Base-by-base conservation (phyloP, 30 jellyfish, hydroid and myxozoan genomes). In the Aurelia aurita complex sp. Pacific region DNA sequence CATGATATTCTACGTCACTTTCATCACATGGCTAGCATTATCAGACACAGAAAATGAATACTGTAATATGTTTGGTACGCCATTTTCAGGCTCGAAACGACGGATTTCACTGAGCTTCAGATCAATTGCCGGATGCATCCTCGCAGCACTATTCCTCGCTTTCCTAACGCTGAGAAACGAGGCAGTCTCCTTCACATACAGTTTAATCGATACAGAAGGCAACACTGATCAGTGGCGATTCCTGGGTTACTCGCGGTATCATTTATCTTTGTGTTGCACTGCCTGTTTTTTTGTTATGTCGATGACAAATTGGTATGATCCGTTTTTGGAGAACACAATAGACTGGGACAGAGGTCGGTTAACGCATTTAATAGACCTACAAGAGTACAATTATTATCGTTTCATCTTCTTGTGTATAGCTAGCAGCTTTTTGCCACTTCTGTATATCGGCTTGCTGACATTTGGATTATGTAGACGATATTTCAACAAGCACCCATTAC, bases 61-160 rank as follows among this genome's bases (percentile, higher is more conserved):
- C 78, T 95, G 99, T 69, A 95, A 95, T 66, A 77, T 95, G 94
- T 77, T 36, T 64, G 99, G 97, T 17, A 95, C 99, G 5, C 96
- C 96, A 35, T 95, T 95, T 57, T 84, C 96, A 29, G 99, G 99
- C 12, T 89, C 99, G 4, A 57, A 67, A 67, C 95, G 76, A 76
- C 88, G 53, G 19, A 55, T 96, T 34, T 77, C 99, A 1, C 62
- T 80, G 18, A 95, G 94, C 69, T 81, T 90, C 62, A 91, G 96
- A 23, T 95, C 97, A 33, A 33, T 90, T 4, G 52, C 87, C 12
- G 81, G 96, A 13, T 80, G 96, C 51, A 40, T 68, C 15, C 61
- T 89, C 18, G 67, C 75, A 14, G 59, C 79, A 8, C 33, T 68
- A 11, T 76, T 86, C 64, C 77, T 95, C 43, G 19, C 71, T 43